phyloP scores from a whole-genome alignment of 2,113 vertebrate genomes.

The Scalopus aquaticus region DNA sequence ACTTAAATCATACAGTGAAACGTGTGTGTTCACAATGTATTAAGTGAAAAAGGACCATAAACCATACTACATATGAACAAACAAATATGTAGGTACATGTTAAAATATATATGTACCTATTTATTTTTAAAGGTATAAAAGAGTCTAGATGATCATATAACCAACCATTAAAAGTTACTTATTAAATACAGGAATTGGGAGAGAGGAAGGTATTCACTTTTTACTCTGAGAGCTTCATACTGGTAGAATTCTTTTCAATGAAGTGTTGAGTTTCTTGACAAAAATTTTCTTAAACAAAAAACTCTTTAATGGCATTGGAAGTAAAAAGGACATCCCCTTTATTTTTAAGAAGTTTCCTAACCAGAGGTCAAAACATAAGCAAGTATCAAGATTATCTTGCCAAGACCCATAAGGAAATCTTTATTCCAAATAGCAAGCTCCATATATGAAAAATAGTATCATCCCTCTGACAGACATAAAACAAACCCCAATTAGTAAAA shows the following conservation, averaged over 20 bases:
- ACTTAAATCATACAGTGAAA: not conserved
- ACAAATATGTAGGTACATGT: not conserved
- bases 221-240: conserved; percentile 7
- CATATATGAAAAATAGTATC: not conserved
- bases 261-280: not conserved
- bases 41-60: conserved; percentile 3
- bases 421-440: conserved; percentile 36
- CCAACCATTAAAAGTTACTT: not conserved
- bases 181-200: not conserved
- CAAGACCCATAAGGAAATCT: conserved; percentile 44
- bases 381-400: conserved; percentile 15
- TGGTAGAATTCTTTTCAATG: not conserved
- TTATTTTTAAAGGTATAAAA: conserved; percentile 49
- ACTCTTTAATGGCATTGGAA: not conserved
- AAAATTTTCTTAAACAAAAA: conserved; percentile 4
- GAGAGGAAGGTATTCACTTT: not conserved
- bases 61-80: not conserved
- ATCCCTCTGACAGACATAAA: conserved; percentile 5
- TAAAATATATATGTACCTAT: not conserved
- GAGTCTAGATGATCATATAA: not conserved
- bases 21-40: not conserved
- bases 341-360: not conserved
- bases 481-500: not conserved
- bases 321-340: conserved; percentile 25
- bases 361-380: conserved; percentile 32